Evolutionary conservation across 1,140 invertebrate genomes (phyloP).

Genomic region (Drosophila rufa): DNA sequence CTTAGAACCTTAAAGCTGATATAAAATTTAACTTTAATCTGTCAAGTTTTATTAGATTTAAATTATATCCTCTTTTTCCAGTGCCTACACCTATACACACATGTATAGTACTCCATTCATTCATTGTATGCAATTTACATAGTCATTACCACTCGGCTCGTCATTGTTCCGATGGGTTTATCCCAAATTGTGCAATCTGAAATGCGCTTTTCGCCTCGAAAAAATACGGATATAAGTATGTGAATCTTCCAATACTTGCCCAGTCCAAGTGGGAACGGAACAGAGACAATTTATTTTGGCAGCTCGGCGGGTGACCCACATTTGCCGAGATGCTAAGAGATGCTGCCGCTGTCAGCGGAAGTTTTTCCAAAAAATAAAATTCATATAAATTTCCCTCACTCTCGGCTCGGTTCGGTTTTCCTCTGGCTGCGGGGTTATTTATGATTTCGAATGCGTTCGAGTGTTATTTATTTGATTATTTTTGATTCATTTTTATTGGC

Average conservation of each 20-base stretch:
- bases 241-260: constrained; percentile 32
- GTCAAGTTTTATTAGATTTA: too few species aligned
- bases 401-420: neutral
- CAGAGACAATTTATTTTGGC: constrained; percentile 76
- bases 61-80: neutral
- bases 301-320: constrained; percentile 48
- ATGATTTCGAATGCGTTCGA: constrained; percentile 49
- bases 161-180: constrained; percentile 60
- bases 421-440: constrained; percentile 46
- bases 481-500: constrained; percentile 82
- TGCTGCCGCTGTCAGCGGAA: constrained; percentile 59
- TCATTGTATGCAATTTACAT: constrained; percentile 29
- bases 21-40: neutral
- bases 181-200: constrained; percentile 66
- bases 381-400: constrained; percentile 45
- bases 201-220: constrained; percentile 42
- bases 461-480: constrained; percentile 82
- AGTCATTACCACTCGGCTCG: constrained; percentile 30
- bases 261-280: constrained; percentile 20
- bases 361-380: constrained; percentile 68
- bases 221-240: constrained; percentile 10
- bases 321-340: constrained; percentile 25
- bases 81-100: neutral
- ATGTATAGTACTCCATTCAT: constrained; percentile 7
- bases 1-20: too few species aligned